phyloP scores from a whole-genome alignment of 2,113 vertebrate species.

The Neodontobutis hainanensis region DNA sequence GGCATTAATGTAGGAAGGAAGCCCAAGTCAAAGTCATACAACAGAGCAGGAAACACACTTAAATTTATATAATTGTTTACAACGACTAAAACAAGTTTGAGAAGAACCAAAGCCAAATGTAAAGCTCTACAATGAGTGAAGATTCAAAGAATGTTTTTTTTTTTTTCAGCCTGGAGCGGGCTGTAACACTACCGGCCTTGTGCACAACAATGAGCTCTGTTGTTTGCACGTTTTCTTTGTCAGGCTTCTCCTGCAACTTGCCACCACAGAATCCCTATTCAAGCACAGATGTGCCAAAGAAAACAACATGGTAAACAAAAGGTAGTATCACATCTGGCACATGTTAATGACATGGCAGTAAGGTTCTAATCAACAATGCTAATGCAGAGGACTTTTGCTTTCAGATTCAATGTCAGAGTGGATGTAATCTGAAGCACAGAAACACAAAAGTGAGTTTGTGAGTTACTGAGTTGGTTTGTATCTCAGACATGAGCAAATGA shows the following conservation, averaged over 20 bases:
- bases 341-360: neutral
- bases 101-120: no score
- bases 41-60: no score
- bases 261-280: neutral
- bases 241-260: neutral
- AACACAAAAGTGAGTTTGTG: slow-evolving; percentile 11
- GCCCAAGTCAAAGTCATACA: no score
- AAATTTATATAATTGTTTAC: no score
- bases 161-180: slow-evolving; percentile 29
- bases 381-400: neutral
- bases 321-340: neutral
- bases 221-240: slow-evolving; percentile 29
- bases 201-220: slow-evolving; percentile 21
- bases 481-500: slow-evolving; percentile 48
- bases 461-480: slow-evolving; percentile 13
- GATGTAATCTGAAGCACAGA: slow-evolving; percentile 14
- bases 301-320: neutral
- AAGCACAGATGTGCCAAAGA: slow-evolving; percentile 3
- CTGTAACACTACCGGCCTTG: slow-evolving; percentile 13
- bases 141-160: slow-evolving; percentile 6
- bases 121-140: neutral
- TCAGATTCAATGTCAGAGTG: slow-evolving; percentile 3
- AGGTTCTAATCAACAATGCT: slow-evolving; percentile 11
- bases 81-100: no score
- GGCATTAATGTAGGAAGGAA: no score